Base-by-base conservation (phyloP, 2,888 invertebrate genomes). In the Tenthredo livida region DNA sequence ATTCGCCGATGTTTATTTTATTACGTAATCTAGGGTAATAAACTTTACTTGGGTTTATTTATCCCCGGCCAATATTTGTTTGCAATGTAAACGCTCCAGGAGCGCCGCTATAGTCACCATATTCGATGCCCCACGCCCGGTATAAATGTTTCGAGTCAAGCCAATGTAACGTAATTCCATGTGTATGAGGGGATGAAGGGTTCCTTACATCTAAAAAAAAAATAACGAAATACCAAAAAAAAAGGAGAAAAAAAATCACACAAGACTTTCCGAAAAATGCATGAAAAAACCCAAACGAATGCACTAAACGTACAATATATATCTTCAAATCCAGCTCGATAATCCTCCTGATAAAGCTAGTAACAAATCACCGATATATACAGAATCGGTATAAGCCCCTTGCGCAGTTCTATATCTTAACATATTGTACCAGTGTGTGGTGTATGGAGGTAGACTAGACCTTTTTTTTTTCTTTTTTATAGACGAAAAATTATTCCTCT, bases 21-120 rank as follows among this genome's bases (percentile, higher is more conserved):
- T 85, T 85, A 85, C 85, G 85, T 85, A 85, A 85, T 85, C 85
- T 85, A 85, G 80, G 85, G 85, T 78, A 85, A 85, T 85, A 85
- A 85, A 85, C 85, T 85, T 85, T 85, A 78, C 85, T 85, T 80
- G 70, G 72, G 85, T 80, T 85, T 85, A 85, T 85, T 85, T 85
- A 85, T 82, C 70, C 33, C 80, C 78, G 70, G 85, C 85, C 85
- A 85, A 85, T 85, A 85, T 85, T 85, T 85, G 85, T 85, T 85
- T 85, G 85, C 85, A 85, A 85, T 85, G 85, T 85, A 85, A 85
- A 85, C 85, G 70, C 61, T 40, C 58, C 80, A 70, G 65, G 83
- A 83, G 83, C 83, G 67, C 33, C 29, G 67, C 40, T 61, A 58
- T 50, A 61, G 77, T 77, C 40, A 33, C 54, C 78, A 17, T 61